Base-by-base conservation (phyloP, 1,140 invertebrate genomes). In the Neuroterus valhalla region DNA sequence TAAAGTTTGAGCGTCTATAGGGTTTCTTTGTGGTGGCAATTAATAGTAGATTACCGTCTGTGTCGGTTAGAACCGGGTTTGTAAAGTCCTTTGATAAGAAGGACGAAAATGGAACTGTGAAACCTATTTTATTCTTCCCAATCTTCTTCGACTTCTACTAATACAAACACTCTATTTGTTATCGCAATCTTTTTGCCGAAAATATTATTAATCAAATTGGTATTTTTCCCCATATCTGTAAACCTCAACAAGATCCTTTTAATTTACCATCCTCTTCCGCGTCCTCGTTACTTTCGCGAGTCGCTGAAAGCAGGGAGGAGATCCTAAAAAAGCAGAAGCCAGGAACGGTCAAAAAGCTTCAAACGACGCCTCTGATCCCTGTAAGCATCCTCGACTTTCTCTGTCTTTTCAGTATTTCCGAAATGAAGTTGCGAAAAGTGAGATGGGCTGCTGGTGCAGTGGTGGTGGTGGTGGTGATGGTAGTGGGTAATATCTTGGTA, bases 401-500 rank as follows among this genome's bases (percentile, higher is more conserved):
- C 85, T 82, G 80, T 87, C 82, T 87, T 86, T 86, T 87, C 85
- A 84, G 81, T 85, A 86, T 86, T 86, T 78, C 79, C 82, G 83
- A 86, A 86, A 88, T 88, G 84, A 89, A 88, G 83, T 87, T 86
- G 85, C 82, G 81, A 85, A 88, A 87, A 88, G 84, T 83, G 80
- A 84, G 83, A 77, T 77, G 70, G 67, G 71, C 73, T 46, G 78
- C 66, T 38, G 76, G 74, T 42, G 69, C 62, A 50, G 78, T 38
- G 76, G 74, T 42, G 69, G 67, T 62, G 78, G 73, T 67, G 76
- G 79, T 71, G 74, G 79, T 81, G 78, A 80, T 78, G 78, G 68
- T 77, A 75, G 75, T 84, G 82, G 82, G 86, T 88, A 89, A 89
- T 90, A 90, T 90, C 87, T 86, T 80, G 81, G 86, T 89, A 89